Conservation (phyloP, 1,140 invertebrate species). For the Lordiphosa collinella region DNA sequence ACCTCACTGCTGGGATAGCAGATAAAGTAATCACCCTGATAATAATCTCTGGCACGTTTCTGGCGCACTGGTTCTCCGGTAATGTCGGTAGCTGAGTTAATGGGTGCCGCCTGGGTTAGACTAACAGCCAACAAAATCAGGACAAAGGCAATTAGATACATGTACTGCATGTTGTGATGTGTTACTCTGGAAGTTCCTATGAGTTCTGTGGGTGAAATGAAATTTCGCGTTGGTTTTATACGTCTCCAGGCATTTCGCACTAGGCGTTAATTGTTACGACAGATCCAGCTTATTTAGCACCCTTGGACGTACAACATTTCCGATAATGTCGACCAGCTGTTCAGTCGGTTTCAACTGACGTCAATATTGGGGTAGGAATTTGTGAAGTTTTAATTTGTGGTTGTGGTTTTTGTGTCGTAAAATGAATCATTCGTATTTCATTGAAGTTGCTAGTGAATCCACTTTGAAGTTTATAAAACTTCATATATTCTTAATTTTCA, state of each 20-base stretch:
- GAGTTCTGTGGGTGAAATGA: slow-evolving; percentile 42
- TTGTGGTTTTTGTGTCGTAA: too few relatives aligned
- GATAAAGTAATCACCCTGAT: slow-evolving; percentile 48
- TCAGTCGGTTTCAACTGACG: too few relatives aligned
- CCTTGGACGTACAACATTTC: too few relatives aligned
- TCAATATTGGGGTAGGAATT: too few relatives aligned
- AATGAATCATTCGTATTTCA: too few relatives aligned
- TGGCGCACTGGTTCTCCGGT: slow-evolving; percentile 46
- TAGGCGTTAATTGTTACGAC: slow-evolving; percentile 56
- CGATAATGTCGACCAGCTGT: too few relatives aligned
- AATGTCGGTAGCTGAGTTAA: slow-evolving; percentile 39
- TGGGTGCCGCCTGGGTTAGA: slow-evolving; percentile 25
- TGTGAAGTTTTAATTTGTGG: too few relatives aligned
- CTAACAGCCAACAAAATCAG: slow-evolving; percentile 8
- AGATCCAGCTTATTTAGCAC: slow-evolving; percentile 22
- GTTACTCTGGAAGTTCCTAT: slow-evolving; percentile 41
- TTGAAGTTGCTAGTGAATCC: too few relatives aligned
- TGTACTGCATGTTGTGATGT: slow-evolving; percentile 40
- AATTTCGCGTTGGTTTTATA: slow-evolving; percentile 44
- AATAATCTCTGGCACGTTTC: slow-evolving; percentile 42
- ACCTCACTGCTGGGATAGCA: slow-evolving; percentile 63
- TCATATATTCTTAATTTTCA: too few relatives aligned
- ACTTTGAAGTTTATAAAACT: too few relatives aligned
- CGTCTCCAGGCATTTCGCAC: slow-evolving; percentile 28
- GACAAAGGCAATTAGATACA: slow-evolving; percentile 12